These are phyloP conservation scores for Capra hircus DNA, from an alignment of 2,113 vertebrate genomes.

Conservation along the genomic window DNA sequence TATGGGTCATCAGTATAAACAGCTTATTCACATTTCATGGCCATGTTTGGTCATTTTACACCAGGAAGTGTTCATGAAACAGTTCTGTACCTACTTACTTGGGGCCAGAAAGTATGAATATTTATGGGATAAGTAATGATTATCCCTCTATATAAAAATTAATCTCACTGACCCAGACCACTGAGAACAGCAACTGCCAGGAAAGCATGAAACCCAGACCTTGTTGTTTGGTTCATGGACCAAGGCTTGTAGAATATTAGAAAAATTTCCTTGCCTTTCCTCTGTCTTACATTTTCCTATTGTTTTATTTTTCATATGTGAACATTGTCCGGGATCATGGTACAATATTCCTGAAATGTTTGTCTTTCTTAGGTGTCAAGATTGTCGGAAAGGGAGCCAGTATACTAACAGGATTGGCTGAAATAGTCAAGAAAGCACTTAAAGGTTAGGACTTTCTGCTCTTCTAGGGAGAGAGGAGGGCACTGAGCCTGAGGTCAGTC, in stretches of 20 bases:
- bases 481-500: neutral
- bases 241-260: neutral
- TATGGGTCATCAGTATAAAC: rapidly evolving
- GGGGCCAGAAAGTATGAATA: rapidly evolving
- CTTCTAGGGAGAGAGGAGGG: neutral
- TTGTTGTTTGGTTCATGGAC: neutral
- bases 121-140: neutral
- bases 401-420: neutral
- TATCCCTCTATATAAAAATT: neutral
- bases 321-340: neutral
- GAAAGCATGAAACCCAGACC: neutral
- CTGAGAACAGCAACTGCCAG: neutral
- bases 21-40: neutral
- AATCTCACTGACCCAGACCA: neutral
- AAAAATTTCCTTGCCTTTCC: neutral
- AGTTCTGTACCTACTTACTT: neutral
- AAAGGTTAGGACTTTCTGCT: neutral
- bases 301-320: rapidly evolving
- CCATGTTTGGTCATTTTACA: neutral
- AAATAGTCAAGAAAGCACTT: neutral
- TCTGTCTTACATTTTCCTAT: neutral
- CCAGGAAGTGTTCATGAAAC: rapidly evolving
- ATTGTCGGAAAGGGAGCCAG: neutral
- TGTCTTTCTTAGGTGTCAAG: neutral
- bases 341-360: neutral